Evolutionary conservation across 2,113 vertebrate species (phyloP), one percentile per base, ranked within the genome.

Genomic region (Eidolon helvum): DNA sequence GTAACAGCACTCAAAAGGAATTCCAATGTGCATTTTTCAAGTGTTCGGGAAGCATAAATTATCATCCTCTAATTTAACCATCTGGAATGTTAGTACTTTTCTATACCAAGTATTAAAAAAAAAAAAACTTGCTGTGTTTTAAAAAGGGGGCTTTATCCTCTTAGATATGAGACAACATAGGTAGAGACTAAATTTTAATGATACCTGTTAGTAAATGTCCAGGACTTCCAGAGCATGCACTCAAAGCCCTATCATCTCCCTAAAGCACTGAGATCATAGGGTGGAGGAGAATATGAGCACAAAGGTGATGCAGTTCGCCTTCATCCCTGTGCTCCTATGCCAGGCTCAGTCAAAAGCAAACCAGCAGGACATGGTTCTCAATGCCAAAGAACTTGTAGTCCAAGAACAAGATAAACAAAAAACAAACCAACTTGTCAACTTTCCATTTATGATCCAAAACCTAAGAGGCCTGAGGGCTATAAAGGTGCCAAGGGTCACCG

Each of bases 371-470:
- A 89, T n/a, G 15, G n/a, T 69, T 26, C 45, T 45, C 75, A 83
- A 53, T 48, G 43, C 50, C 84, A 84, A 93, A 35, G 78, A 85
- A 90, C 21, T 61, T 90, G 7, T 5, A 93, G 40, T 63, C 10
- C 68, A 93, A 96, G 8, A 91, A 77, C 15, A 93, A 83, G 22
- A 92, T 53, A 77, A 95, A 91, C 10, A 88, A 82, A 38, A 45
- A 80, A 40, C 11, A 38, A 16, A 48, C 4, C 65, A 90, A 71
- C 28, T 33, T 89, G 68, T 85, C 87, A 92, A 61, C 43, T 89
- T n/a, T n/a, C 53, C 65, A 84, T 71, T 95, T 96, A 61, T 71
- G 57, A 28, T 86, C n/a, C 10, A 33, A 91, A 77, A 85, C 18
- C n/a, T 85, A 87, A 83, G 65, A 75, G 38, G 68, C 24, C 65